Evolutionary conservation across 2,888 invertebrate species (phyloP).

Genomic region (Tenthredo livida): DNA sequence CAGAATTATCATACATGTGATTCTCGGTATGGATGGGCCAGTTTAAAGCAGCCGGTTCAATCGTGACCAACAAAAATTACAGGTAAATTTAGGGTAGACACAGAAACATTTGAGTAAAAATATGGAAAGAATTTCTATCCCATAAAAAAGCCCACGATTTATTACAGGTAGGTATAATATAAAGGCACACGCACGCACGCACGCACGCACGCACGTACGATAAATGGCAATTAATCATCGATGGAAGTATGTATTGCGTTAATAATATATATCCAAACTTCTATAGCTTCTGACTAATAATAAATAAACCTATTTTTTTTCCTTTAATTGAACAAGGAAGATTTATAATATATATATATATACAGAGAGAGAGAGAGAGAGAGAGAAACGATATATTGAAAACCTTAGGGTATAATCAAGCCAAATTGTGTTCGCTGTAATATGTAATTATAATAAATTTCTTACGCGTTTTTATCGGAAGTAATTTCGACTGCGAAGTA

Average conservation of each 20-base stretch:
- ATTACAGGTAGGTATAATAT: not conserved
- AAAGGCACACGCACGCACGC: no score
- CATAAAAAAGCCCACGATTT: not conserved
- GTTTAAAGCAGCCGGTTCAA: constrained; percentile 50
- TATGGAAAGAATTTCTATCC: not conserved
- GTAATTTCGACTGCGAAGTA: not conserved
- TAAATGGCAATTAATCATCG: not conserved
- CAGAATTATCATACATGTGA: constrained; percentile 26
- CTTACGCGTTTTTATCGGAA: not conserved
- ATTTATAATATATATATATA: not conserved
- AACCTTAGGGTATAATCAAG: not conserved
- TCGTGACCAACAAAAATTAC: constrained; percentile 50
- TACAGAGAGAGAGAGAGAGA: constrained; percentile 52
- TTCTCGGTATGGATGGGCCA: constrained; percentile 50
- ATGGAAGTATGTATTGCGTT: not conserved
- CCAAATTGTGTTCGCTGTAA: not conserved
- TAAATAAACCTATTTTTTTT: not conserved
- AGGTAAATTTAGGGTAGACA: constrained; percentile 45
- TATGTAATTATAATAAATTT: not conserved
- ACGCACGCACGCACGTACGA: no score
- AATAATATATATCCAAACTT: not conserved
- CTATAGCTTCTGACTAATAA: not conserved
- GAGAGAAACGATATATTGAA: not conserved
- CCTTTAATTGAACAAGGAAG: not conserved
- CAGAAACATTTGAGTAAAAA: not conserved